Conservation (phyloP, 2,797 vertebrate species). For the Dryobates pubescens region DNA sequence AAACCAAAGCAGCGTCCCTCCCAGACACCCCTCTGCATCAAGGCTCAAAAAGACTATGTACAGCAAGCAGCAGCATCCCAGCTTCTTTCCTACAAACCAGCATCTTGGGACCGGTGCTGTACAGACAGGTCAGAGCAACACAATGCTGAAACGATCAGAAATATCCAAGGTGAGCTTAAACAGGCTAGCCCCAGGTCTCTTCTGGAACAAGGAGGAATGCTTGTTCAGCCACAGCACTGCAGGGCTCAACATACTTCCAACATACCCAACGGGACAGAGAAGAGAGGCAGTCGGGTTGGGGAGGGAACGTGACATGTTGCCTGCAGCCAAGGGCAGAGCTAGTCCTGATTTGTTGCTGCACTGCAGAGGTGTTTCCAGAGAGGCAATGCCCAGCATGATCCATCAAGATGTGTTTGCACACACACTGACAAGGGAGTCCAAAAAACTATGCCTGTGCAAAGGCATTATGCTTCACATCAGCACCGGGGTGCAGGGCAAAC, state of each 20-base stretch:
- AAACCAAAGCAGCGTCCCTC: background rate
- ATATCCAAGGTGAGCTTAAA: background rate
- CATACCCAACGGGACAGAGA: background rate
- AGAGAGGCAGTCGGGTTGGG: accelerated
- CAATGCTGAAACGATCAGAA: background rate
- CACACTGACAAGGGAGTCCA: background rate
- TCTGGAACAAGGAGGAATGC: background rate
- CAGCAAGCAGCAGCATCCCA: background rate
- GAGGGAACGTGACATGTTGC: accelerated
- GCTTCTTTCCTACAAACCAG: background rate
- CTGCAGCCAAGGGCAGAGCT: background rate
- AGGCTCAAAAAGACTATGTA: background rate
- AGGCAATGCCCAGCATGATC: background rate
- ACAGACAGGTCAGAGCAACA: background rate
- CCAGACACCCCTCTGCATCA: background rate
- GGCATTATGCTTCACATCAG: background rate
- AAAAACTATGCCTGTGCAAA: background rate
- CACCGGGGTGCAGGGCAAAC: background rate
- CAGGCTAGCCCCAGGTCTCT: background rate
- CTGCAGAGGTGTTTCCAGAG: background rate
- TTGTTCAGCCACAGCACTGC: background rate
- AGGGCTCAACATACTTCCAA: accelerated
- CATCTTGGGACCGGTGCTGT: background rate
- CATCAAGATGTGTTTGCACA: background rate
- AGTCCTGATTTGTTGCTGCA: background rate